These are phyloP conservation scores for Drosophila chauvacae DNA, from an alignment of 1,140 invertebrate species.

Conservation along the genomic window DNA sequence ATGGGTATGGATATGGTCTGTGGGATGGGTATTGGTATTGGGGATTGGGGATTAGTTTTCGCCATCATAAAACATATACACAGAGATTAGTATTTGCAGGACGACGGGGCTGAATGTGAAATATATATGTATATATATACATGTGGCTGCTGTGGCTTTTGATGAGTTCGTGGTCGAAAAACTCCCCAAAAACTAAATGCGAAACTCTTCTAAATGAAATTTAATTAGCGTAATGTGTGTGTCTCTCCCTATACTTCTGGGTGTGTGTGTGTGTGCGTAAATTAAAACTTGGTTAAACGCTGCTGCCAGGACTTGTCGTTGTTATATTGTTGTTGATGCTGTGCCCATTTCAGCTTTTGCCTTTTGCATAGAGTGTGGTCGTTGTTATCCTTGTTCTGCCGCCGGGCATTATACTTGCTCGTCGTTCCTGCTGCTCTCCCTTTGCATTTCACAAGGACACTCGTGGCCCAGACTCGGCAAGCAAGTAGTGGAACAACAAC, in stretches of 20 bases:
- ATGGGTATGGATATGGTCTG: slow-evolving; percentile 2
- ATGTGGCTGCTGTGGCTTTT: slow-evolving; percentile 35
- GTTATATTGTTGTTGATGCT: slow-evolving; percentile 29
- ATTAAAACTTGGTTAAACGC: slow-evolving; percentile 80
- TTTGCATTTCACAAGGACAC: slow-evolving; percentile 54
- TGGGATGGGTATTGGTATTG: not conserved
- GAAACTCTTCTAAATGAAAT: slow-evolving; percentile 73
- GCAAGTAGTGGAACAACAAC: slow-evolving; percentile 52
- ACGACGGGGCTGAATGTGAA: slow-evolving; percentile 1
- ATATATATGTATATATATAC: slow-evolving; percentile 1
- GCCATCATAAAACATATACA: slow-evolving; percentile 60
- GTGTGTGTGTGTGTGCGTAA: slow-evolving; percentile 51
- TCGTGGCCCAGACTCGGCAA: slow-evolving; percentile 44
- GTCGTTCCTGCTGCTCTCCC: slow-evolving; percentile 16
- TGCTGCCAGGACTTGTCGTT: slow-evolving; percentile 61
- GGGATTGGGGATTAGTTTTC: slow-evolving; percentile 49
- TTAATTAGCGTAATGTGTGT: slow-evolving; percentile 74
- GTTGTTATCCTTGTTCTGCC: slow-evolving; percentile 51
- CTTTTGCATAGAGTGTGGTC: slow-evolving; percentile 44
- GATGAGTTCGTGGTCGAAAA: slow-evolving; percentile 45
- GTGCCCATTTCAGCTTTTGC: slow-evolving; percentile 47
- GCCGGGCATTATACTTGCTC: slow-evolving; percentile 39
- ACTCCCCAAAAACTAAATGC: slow-evolving; percentile 35
- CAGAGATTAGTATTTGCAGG: slow-evolving; percentile 42
- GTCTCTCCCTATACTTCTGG: slow-evolving; percentile 10